Base-by-base conservation (phyloP, 2,113 vertebrate genomes). In the Lagopus muta region DNA sequence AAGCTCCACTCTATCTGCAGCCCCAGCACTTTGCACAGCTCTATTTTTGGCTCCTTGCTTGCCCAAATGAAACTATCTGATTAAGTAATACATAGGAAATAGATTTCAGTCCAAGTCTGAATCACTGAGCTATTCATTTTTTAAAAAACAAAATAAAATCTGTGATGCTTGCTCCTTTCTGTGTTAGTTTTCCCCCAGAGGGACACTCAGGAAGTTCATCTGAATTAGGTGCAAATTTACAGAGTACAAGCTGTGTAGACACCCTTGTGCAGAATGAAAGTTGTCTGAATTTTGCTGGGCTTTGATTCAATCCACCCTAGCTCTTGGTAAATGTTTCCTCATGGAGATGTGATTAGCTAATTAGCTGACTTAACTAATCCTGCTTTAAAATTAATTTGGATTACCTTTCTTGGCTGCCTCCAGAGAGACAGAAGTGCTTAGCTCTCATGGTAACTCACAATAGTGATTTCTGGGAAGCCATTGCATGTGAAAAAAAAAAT, bases 1-100 rank as follows among this genome's bases (percentile, higher is more conserved):
- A 50, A 87, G 19, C 61, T 92, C 64, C 3, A 0, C 27, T 42
- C 69, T 20, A 11, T 5, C 2, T 6, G 42, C 32, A 28, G 48
- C 88, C 22, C 3, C 19, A n/a, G 42, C 0, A 0, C 72, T 86
- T 80, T 75, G 54, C 47, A 27, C 52, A 9, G 7, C 75, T 83
- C 85, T 91, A 22, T 64, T 88, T 90, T 90, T 89, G 82, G 71
- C 82, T 93, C 52, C 73, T 88, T 0, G 0, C 65, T 95, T 87
- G 72, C 91, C 76, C 54, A 85, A 74, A 85, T 82, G 66, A 91
- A 95, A 65, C 62, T 87, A 20, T 75, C 82, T 90, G 78, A 92
- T 87, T 92, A 93, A 85, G 75, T 93, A 95, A 95, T 57, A 73
- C 78, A 20, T 82, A 95, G 65, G 85, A 95, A 96, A 90, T 19